Evolutionary conservation across 2,797 vertebrate genomes (phyloP), one percentile per base, ranked within the genome.

Genomic region (Eidolon dupreanum): DNA sequence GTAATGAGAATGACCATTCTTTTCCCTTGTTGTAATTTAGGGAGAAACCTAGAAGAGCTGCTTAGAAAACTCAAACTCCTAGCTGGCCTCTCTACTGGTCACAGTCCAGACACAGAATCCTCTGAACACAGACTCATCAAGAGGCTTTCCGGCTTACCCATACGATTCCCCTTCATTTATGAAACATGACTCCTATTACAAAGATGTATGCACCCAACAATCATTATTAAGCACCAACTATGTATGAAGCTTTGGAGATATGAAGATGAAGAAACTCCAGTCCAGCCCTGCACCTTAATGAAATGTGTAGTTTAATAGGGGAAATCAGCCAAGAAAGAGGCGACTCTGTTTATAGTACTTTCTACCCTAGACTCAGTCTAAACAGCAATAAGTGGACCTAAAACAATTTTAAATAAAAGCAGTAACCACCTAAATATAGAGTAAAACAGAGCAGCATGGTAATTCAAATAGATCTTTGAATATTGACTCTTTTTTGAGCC

Each of bases 341-440:
- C 5, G 22, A 68, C 20, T 49, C 20, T 92, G 43, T 63, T 77
- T 36, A 82, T 6, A 90, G 24, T 57, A 41, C 28, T 70, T 71
- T 20, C 83, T 8, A 74, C 22, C 24, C 26, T 5, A 79, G 4
- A 49, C 3, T 79, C 61, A 51, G 36, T 38, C 43, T 92, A 53
- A 91, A 55, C 8, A 46, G n/a, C 46, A 75, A 43, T 0, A 51
- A 31, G 49, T 71, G 17, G n/a, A 71, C 55, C 13, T 65, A 73
- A 77, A 82, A 74, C 61, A 89, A 78, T 66, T 92, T 28, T 46
- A 57, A 92, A 66, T 61, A 55, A 94, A 85, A 91, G 38, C 12
- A 49, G 15, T 57, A 8, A 46, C 59, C 26, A 33, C 53, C 15
- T 90, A 87, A 89, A 63, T 66, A 49, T 24, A 1, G 12, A 77